Conservation (phyloP, 2,888 invertebrate genomes). For the Copidosoma aretas region DNA sequence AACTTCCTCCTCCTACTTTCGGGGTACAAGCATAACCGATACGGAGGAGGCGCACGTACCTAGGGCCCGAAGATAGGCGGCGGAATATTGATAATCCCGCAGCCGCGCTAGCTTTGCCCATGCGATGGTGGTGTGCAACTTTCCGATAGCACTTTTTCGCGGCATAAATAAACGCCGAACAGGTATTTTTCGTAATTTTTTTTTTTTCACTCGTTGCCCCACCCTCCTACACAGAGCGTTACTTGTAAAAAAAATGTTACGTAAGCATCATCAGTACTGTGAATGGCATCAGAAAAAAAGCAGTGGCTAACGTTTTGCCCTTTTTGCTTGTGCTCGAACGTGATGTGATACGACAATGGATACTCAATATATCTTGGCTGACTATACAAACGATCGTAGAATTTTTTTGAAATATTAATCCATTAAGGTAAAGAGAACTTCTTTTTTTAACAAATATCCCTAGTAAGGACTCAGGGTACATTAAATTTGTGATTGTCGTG, state of each 20-base stretch:
- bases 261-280: slow-evolving; percentile 27
- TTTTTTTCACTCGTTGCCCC: background rate
- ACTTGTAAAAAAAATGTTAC: background rate
- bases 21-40: slow-evolving; percentile 30
- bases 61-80: slow-evolving; percentile 35
- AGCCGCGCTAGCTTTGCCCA: slow-evolving; percentile 12
- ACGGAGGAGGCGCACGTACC: slow-evolving; percentile 6
- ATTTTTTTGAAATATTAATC: too few relatives aligned
- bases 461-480: too few relatives aligned
- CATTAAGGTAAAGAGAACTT: too few relatives aligned
- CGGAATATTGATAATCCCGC: slow-evolving; percentile 41
- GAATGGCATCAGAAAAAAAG: slow-evolving; percentile 14
- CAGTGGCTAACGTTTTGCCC: slow-evolving; percentile 15
- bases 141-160: slow-evolving; percentile 38
- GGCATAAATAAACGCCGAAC: slow-evolving; percentile 40
- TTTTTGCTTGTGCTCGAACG: slow-evolving; percentile 13
- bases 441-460: too few relatives aligned
- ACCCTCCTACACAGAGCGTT: background rate
- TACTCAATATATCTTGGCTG: too few relatives aligned
- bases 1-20: slow-evolving; percentile 41
- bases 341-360: too few relatives aligned
- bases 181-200: slow-evolving; percentile 32
- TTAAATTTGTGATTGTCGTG: too few relatives aligned
- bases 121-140: slow-evolving; percentile 33
- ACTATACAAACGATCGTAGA: too few relatives aligned